These are phyloP conservation scores for Sialia sialis DNA, from an alignment of 2,113 vertebrate genomes.

Conservation along the genomic window DNA sequence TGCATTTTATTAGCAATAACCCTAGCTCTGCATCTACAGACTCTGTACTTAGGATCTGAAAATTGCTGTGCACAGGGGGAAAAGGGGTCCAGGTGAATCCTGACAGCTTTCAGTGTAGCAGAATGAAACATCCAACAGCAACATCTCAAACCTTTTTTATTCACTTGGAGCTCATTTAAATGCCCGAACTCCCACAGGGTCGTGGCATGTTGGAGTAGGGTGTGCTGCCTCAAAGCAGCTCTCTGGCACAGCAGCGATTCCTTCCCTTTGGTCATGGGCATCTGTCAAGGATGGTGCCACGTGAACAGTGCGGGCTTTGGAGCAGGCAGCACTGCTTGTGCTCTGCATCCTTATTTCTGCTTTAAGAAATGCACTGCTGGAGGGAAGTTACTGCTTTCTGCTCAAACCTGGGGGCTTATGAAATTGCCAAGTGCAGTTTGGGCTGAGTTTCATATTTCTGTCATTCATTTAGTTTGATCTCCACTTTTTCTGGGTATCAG, in stretches of 20 bases:
- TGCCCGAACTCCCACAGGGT: not conserved
- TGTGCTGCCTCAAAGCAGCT: not conserved
- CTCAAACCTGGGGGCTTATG: not conserved
- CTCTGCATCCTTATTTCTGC: not conserved
- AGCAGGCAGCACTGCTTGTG: not conserved
- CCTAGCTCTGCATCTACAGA: not conserved
- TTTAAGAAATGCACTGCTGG: not conserved
- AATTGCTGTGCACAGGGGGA: not conserved
- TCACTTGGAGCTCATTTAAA: not conserved
- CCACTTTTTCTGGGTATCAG: not conserved
- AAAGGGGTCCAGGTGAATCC: not conserved
- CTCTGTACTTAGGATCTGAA: not conserved
- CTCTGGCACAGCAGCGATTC: not conserved
- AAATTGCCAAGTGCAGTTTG: not conserved
- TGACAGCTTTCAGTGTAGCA: not conserved
- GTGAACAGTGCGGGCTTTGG: not conserved
- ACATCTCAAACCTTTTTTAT: not conserved
- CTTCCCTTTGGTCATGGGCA: not conserved
- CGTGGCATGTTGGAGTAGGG: accelerated
- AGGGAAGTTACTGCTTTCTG: not conserved
- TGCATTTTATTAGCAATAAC: not conserved
- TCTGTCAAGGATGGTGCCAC: not conserved
- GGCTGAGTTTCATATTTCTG: not conserved
- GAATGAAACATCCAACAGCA: not conserved
- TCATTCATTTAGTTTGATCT: not conserved